Conservation (phyloP, 1,140 invertebrate genomes). For the Ips typographus region DNA sequence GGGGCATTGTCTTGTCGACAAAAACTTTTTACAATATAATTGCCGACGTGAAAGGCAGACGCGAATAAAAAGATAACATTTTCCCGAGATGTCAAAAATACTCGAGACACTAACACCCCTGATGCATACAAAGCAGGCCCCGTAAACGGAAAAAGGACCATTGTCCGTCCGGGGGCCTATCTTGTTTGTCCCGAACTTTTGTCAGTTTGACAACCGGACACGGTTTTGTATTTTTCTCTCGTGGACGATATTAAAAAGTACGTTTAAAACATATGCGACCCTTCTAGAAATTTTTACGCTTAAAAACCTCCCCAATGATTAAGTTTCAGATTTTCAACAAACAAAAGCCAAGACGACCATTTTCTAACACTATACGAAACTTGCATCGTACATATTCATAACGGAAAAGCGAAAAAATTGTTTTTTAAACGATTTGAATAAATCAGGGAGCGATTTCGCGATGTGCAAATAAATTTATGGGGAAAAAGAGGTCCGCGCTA, state of each 20-base stretch:
- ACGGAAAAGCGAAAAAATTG: slow-evolving; percentile 17
- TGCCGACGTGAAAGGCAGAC: slow-evolving; percentile 21
- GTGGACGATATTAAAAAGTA: slow-evolving; percentile 41
- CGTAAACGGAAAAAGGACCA: slow-evolving; percentile 26
- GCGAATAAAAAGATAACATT: slow-evolving; percentile 35
- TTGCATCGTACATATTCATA: slow-evolving; percentile 1
- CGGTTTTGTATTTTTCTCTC: slow-evolving; percentile 44
- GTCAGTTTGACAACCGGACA: slow-evolving; percentile 47
- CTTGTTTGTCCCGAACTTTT: slow-evolving; percentile 49
- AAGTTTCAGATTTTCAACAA: too few species aligned
- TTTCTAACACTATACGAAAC: background rate
- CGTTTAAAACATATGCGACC: slow-evolving; percentile 41
- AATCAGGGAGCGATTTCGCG: slow-evolving; percentile 32
- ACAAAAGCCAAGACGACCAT: too few species aligned
- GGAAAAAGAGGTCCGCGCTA: slow-evolving; percentile 22
- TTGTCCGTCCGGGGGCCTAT: slow-evolving; percentile 44
- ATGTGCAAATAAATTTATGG: slow-evolving; percentile 35
- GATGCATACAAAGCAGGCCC: slow-evolving; percentile 20
- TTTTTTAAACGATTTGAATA: slow-evolving; percentile 36
- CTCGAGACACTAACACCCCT: slow-evolving; percentile 32
- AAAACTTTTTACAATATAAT: slow-evolving; percentile 35
- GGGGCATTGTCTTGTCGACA: slow-evolving; percentile 25
- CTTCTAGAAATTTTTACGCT: slow-evolving; percentile 14
- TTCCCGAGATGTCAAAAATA: slow-evolving; percentile 35
- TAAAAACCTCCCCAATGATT: too few species aligned